These are phyloP conservation scores for Mystacornis crossleyi DNA, from an alignment of 2,113 vertebrate genomes.

Conservation along the genomic window DNA sequence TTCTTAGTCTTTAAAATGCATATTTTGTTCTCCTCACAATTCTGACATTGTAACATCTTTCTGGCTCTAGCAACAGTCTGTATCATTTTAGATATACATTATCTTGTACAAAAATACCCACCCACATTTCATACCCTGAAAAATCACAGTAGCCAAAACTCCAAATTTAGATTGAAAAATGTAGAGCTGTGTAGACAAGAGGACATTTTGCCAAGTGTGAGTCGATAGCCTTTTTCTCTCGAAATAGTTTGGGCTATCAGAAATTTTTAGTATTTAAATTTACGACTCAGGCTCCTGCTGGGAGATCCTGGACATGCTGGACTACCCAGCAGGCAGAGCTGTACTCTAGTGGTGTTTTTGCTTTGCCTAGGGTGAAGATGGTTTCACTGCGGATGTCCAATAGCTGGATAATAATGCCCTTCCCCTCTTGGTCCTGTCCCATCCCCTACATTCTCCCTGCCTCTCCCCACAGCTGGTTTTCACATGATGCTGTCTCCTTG, in stretches of 20 bases:
- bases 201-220: background rate
- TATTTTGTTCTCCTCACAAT: background rate
- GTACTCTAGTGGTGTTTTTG: background rate
- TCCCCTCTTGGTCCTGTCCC: background rate
- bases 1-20: background rate
- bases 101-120: slow-evolving; percentile 42
- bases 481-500: background rate
- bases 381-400: background rate
- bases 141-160: slow-evolving; percentile 27
- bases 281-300: background rate
- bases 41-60: slow-evolving; percentile 27
- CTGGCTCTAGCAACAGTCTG: slow-evolving; percentile 9
- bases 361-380: background rate
- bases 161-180: slow-evolving; percentile 10
- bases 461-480: background rate
- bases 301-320: background rate
- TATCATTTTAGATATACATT: slow-evolving; percentile 18
- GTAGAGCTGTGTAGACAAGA: background rate
- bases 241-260: background rate
- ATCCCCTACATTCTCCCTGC: background rate
- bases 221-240: background rate
- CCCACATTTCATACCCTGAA: slow-evolving; percentile 23
- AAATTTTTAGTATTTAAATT: background rate
- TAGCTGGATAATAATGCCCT: background rate
- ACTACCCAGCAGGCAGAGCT: background rate